Base-by-base conservation (phyloP, 2,113 vertebrate species). In the Edolisoma coerulescens region DNA sequence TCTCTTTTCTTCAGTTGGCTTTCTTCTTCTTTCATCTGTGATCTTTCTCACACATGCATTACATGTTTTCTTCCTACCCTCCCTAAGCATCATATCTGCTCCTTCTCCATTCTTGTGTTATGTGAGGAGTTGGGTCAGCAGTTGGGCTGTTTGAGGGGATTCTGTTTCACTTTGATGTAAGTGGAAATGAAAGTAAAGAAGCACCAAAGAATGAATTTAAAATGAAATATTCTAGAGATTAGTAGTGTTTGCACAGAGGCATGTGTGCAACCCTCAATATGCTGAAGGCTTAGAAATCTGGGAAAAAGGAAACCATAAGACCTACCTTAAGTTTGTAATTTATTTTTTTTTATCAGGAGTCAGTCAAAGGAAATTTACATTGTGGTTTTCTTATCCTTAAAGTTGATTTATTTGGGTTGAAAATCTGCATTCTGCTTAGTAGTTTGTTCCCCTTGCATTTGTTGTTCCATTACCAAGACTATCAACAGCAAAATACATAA, bases 401-500 rank as follows among this genome's bases (percentile, higher is more conserved):
- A 88, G 69, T 39, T 88, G 90, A 94, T 88, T 90, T 96, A 84
- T 94, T 90, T 78, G 64, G 37, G n/a, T 92, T 47, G 71, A 92
- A 96, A 81, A 68, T 90, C 37, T 84, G 52, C 39, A 41, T 91
- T 96, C 68, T 93, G 76, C 82, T 74, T 81, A 63, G 49, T 70
- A 67, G 45, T 65, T 87, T 85, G 67, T 53, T 95, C 10, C 1
- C 37, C 79, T 86, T 70, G 30, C 17, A 24, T 96, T 86, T 94
- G 79, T 84, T 94, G 71, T 95, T 93, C 73, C 73, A 78, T 90
- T 94, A 96, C n/a, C 37, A 68, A 77, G 93, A 93, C 67, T 86
- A 78, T 90, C 86, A 96, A 78, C 37, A 94, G 90, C 76, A 92
- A 94, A 94, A 64, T 93, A 94, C 69, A 90, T 64, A 81, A 89